Evolutionary conservation across 2,797 vertebrate genomes (phyloP).

Genomic region (Philypnodon macrostomus): DNA sequence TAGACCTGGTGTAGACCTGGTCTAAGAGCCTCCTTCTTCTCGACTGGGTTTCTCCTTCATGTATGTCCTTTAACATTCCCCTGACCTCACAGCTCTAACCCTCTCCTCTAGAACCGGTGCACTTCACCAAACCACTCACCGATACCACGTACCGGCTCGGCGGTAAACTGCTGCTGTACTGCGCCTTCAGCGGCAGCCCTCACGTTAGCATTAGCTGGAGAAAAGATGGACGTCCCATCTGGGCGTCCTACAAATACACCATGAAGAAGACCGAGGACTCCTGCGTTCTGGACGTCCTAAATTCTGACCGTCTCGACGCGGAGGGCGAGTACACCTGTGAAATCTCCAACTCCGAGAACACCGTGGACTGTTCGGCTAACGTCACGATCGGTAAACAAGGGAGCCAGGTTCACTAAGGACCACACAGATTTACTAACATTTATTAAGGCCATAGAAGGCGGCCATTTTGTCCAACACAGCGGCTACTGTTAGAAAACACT

Average conservation of each 20-base stretch:
- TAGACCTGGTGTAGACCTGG: no score
- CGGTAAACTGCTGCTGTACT: slow-evolving; percentile 81
- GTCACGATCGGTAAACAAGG: slow-evolving; percentile 41
- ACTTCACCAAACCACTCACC: slow-evolving; percentile 84
- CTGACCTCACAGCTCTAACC: slow-evolving; percentile 2
- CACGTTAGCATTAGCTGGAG: slow-evolving; percentile 86
- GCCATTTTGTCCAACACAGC: no score
- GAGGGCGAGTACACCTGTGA: slow-evolving; percentile 87
- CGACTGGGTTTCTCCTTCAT: no score
- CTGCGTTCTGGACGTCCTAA: slow-evolving; percentile 71
- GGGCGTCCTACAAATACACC: slow-evolving; percentile 83
- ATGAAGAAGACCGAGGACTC: slow-evolving; percentile 84
- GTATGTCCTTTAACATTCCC: no score
- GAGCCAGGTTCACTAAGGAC: not conserved
- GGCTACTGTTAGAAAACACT: no score
- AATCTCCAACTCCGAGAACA: slow-evolving; percentile 62
- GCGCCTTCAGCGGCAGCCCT: slow-evolving; percentile 82
- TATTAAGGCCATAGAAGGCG: no score
- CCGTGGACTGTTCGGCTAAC: slow-evolving; percentile 18
- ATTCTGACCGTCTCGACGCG: slow-evolving; percentile 78
- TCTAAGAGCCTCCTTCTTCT: no score
- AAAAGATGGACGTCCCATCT: slow-evolving; percentile 79
- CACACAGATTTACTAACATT: not conserved
- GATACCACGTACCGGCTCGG: slow-evolving; percentile 83
- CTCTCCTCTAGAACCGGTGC: slow-evolving; percentile 65